These are phyloP conservation scores for Centropus bengalensis DNA, from an alignment of 2,113 vertebrate species.

Conservation along the genomic window DNA sequence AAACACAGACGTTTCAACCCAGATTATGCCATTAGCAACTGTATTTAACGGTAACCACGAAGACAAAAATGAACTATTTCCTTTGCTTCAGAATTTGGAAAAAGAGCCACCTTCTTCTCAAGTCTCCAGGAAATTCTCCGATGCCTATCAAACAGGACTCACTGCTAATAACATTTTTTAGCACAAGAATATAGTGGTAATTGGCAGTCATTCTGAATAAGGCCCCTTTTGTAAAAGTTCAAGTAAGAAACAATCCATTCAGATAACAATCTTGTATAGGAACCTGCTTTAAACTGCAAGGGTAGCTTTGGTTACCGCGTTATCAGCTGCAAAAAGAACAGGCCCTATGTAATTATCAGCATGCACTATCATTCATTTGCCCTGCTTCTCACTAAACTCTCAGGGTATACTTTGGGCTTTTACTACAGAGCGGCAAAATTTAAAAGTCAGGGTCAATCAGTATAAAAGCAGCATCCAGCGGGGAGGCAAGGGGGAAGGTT, in stretches of 20 bases:
- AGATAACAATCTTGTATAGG: background rate
- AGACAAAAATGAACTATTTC: background rate
- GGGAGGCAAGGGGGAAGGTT: rapidly evolving
- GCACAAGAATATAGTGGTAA: background rate
- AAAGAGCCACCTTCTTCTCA: background rate
- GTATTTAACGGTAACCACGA: background rate
- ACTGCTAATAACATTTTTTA: background rate
- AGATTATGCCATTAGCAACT: background rate
- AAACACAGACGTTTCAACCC: background rate
- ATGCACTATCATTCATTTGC: background rate
- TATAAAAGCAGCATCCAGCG: background rate
- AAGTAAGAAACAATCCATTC: background rate
- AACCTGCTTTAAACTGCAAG: background rate
- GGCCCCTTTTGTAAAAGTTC: background rate
- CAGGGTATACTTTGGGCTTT: background rate
- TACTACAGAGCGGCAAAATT: background rate
- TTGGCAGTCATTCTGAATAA: background rate
- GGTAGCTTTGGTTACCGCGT: background rate
- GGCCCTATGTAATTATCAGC: background rate
- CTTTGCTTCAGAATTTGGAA: background rate
- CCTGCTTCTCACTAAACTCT: background rate
- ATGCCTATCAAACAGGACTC: background rate
- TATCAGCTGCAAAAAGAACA: background rate
- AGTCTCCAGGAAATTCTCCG: background rate
- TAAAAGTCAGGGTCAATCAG: background rate